Evolutionary conservation across 92 coral and sea anemone species (phyloP).

Genomic region (Parazoanthus darwini): DNA sequence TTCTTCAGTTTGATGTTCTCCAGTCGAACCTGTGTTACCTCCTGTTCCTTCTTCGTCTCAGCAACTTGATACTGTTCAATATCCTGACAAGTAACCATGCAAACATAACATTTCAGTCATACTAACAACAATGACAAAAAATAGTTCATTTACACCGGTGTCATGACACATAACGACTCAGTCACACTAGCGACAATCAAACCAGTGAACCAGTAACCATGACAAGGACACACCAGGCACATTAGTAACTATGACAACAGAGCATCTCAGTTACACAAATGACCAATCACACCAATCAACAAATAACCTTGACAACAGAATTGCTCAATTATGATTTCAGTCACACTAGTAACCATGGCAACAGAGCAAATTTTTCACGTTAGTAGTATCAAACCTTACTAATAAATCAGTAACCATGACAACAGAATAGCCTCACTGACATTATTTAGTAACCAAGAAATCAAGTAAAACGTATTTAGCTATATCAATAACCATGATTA

Average conservation of each 20-base stretch:
- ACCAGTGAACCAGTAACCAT: neutral
- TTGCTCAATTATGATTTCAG: too few relatives aligned
- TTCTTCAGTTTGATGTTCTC: conserved; percentile 96
- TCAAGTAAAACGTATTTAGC: too few relatives aligned
- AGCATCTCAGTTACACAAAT: neutral
- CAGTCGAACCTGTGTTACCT: conserved; percentile 95
- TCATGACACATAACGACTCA: neutral
- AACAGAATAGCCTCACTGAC: neutral
- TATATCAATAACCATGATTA: too few relatives aligned
- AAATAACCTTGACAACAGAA: neutral
- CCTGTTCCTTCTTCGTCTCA: conserved; percentile 92
- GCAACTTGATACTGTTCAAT: conserved; percentile 87
- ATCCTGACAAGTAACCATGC: conserved; percentile 51
- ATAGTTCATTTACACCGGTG: neutral
- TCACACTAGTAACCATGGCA: neutral
- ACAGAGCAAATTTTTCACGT: too few relatives aligned
- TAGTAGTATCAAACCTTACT: neutral
- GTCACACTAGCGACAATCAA: neutral
- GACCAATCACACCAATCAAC: neutral
- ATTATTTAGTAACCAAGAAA: too few relatives aligned
- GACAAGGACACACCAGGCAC: neutral
- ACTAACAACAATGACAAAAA: too few relatives aligned
- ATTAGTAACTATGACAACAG: neutral
- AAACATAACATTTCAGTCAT: neutral
- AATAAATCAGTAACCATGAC: neutral